Evolutionary conservation across 2,888 invertebrate species (phyloP).

Genomic region (Agrotis clavis): DNA sequence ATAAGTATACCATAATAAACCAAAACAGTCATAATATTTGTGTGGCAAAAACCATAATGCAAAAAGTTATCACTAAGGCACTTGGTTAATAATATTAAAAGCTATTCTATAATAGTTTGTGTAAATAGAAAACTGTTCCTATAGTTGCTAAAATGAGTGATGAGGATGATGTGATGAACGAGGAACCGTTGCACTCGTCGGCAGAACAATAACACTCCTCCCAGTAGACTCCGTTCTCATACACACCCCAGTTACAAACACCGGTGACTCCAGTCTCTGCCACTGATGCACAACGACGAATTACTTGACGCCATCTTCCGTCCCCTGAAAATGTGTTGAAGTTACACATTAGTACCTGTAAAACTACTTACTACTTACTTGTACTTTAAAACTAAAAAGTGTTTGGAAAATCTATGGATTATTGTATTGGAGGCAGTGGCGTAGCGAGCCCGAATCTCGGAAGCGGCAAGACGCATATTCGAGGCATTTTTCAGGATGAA

Average conservation of each 20-base stretch:
- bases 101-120: constrained; percentile 52
- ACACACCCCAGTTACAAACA: constrained; percentile 99
- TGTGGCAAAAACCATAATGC: constrained; percentile 35
- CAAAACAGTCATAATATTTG: constrained; percentile 1
- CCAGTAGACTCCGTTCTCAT: constrained; percentile 98
- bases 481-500: too few relatives aligned
- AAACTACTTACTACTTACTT: accelerated
- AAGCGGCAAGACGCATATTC: too few relatives aligned
- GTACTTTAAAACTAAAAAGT: not conserved
- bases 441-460: too few relatives aligned
- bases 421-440: too few relatives aligned
- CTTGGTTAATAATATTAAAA: constrained; percentile 29
- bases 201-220: constrained; percentile 98
- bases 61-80: constrained; percentile 54
- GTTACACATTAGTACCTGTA: not conserved
- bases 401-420: not conserved
- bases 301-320: constrained; percentile 98
- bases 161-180: constrained; percentile 71
- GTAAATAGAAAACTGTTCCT: constrained; percentile 42
- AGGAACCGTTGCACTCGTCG: constrained; percentile 95
- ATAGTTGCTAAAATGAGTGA: constrained; percentile 65
- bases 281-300: constrained; percentile 97
- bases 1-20: not conserved
- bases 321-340: constrained; percentile 93
- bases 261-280: constrained; percentile 98